A percentile compares a stretch with the other conserved stretches of the same genome.
Conservation (phyloP, 2,888 invertebrate species). For the Caenorhabditis auriculariae region DNA sequence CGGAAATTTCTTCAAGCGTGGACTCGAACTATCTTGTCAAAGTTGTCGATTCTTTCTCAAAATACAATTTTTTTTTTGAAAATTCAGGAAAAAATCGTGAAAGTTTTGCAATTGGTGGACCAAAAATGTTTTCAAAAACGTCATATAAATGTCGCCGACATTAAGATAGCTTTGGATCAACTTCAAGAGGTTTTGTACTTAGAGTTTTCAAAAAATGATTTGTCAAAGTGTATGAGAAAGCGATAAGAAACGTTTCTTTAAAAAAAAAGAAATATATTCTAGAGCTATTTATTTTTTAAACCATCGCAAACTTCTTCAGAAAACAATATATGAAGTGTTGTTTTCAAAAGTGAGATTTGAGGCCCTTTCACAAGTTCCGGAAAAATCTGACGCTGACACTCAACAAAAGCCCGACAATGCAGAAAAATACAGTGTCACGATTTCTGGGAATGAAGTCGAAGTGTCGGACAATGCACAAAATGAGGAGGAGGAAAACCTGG, state of each 20-base stretch:
- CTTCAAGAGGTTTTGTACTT: slow-evolving; percentile 9
- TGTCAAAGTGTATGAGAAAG: too few relatives aligned
- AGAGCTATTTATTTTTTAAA: too few relatives aligned
- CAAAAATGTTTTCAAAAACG: slow-evolving; percentile 23
- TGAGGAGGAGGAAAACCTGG: slow-evolving; percentile 43
- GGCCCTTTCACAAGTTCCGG: slow-evolving; percentile 13
- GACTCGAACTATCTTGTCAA: too few relatives aligned
- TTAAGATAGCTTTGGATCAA: slow-evolving; percentile 23
- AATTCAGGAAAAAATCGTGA: slow-evolving; percentile 24
- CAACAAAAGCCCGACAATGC: background rate
- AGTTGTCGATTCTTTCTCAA: too few relatives aligned
- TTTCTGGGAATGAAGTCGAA: slow-evolving; percentile 5
- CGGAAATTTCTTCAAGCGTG: too few relatives aligned
- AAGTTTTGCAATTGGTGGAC: slow-evolving; percentile 21
- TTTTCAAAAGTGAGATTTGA: slow-evolving; percentile 7
- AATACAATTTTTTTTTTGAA: too few relatives aligned
- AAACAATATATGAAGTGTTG: too few relatives aligned
- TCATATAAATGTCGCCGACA: slow-evolving; percentile 18
- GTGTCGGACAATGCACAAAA: slow-evolving; percentile 2
- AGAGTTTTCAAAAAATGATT: too few relatives aligned
- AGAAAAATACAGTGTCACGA: slow-evolving; percentile 11
- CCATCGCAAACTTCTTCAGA: too few relatives aligned
- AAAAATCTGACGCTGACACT: slow-evolving; percentile 3
- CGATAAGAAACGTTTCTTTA: too few relatives aligned
- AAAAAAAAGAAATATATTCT: too few relatives aligned